Base-by-base conservation (phyloP, 2,797 vertebrate genomes). In the Nannoperca australis region DNA sequence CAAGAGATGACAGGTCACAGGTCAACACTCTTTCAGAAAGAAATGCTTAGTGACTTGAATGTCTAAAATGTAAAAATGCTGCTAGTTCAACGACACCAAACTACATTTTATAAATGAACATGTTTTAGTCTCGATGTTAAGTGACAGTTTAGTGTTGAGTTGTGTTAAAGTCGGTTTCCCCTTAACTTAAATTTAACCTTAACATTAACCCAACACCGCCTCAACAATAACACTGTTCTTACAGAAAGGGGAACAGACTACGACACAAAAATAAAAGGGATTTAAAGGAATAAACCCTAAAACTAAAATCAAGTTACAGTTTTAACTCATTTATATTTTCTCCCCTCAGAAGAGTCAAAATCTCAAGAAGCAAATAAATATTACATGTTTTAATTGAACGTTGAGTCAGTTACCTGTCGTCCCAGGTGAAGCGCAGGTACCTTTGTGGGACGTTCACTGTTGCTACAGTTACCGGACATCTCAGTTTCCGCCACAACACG, bases 381-480 rank as follows among this genome's bases (percentile, higher is more conserved):
- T 13, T 1, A 9, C 0, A 4, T 32, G 0, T 18, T 32, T 42
- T 6, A 5, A 44, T 60, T 20, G 4, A 17, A 20, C 14, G 3
- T 58, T 53, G 13, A 15, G 2, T 11, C 0, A 20, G 8, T 71
- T 70, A 84, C 82, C 78, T 74, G 12, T 27, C 0, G 20, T 27
- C 4, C 7, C 7, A 34, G 38, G 2, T 58, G 27, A 8, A 4
- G n/a, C 13, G 4, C 27, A 63, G 30, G 7, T 3, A 7, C 61
- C 7, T 58, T 34, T 47, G 44, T 66, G 12, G 49, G 34, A 45
- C 20, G 58, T 79, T 82, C 20, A 1, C 49, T 3, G 81, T 81
- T 75, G 67, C 78, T 42, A 65, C 3, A 3, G 78, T 68, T 45
- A 80, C 80, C 0, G 15, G 1, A 20, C 40, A 4, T 7, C 34